Evolutionary conservation across 2,888 invertebrate species (phyloP).

Genomic region (Abrostola triplasia): DNA sequence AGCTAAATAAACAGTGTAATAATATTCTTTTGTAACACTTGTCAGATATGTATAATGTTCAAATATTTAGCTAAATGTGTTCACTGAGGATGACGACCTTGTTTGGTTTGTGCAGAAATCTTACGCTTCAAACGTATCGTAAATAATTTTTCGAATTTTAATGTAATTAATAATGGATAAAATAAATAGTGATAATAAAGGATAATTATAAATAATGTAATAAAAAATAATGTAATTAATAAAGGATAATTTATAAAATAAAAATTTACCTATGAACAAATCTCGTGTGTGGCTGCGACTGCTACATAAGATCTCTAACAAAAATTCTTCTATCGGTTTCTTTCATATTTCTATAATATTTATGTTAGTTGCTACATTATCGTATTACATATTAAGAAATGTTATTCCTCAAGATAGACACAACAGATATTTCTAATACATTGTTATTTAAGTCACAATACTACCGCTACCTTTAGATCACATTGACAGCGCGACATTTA

Average conservation of each 20-base stretch:
- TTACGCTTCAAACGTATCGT: neutral
- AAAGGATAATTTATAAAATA: no score
- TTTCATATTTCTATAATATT: no score
- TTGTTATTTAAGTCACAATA: neutral
- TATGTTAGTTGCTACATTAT: no score
- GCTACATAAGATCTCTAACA: no score
- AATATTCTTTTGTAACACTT: conserved; percentile 9
- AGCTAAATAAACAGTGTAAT: conserved; percentile 34
- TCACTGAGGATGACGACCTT: conserved; percentile 12
- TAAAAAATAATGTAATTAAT: no score
- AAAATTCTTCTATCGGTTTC: no score
- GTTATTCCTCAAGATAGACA: neutral
- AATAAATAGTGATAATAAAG: no score
- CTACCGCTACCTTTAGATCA: conserved; percentile 5
- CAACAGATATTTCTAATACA: neutral
- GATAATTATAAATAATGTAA: no score
- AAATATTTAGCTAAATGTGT: conserved; percentile 18
- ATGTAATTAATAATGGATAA: no score
- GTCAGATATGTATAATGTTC: conserved; percentile 12
- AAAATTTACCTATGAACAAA: no score
- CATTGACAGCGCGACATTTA: conserved; percentile 16
- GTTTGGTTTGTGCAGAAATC: neutral
- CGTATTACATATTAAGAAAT: no score
- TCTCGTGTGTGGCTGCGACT: no score
- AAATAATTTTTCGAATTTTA: neutral